phyloP scores from a whole-genome alignment of 2,113 vertebrate species.

The Boulengeromyrus knoepffleri region DNA sequence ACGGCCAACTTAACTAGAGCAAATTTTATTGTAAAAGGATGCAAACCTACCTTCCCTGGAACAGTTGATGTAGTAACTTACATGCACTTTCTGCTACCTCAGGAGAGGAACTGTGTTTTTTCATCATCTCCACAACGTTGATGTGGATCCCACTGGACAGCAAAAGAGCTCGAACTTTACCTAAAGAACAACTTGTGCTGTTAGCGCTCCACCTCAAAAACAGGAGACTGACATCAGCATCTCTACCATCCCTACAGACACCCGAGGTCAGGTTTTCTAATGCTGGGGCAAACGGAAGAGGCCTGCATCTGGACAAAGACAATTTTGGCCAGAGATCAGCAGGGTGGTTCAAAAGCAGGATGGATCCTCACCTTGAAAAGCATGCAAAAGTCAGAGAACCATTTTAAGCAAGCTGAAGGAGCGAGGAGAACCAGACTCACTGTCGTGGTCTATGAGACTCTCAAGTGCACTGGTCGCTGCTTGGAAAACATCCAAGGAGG shows the following conservation, averaged over 20 bases:
- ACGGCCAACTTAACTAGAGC: not conserved
- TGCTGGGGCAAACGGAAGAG: not conserved
- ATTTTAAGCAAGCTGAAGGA: not conserved
- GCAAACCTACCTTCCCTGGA: constrained; percentile 73
- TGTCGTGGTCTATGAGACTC: constrained; percentile 71
- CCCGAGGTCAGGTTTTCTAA: not conserved
- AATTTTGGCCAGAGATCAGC: not conserved
- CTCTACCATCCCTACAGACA: not conserved
- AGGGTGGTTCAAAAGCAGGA: not conserved
- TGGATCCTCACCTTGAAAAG: not conserved
- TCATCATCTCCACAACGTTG: constrained; percentile 86
- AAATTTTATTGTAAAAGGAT: not conserved
- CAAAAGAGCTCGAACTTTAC: constrained; percentile 68
- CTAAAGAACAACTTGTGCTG: constrained; percentile 49
- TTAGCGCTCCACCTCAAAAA: not conserved
- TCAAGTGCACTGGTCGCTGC: constrained; percentile 75
- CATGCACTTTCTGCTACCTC: constrained; percentile 79
- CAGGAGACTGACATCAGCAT: not conserved
- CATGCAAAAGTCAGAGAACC: not conserved
- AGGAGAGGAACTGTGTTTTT: constrained; percentile 60
- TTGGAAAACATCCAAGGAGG: constrained; percentile 74
- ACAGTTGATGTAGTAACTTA: constrained; percentile 73
- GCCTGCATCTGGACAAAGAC: not conserved
- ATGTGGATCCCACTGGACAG: constrained; percentile 83
- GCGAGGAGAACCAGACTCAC: constrained; percentile 53